Evolutionary conservation across 2,113 vertebrate genomes (phyloP), one percentile per base, ranked within the genome.

Genomic region (Cettia cetti): DNA sequence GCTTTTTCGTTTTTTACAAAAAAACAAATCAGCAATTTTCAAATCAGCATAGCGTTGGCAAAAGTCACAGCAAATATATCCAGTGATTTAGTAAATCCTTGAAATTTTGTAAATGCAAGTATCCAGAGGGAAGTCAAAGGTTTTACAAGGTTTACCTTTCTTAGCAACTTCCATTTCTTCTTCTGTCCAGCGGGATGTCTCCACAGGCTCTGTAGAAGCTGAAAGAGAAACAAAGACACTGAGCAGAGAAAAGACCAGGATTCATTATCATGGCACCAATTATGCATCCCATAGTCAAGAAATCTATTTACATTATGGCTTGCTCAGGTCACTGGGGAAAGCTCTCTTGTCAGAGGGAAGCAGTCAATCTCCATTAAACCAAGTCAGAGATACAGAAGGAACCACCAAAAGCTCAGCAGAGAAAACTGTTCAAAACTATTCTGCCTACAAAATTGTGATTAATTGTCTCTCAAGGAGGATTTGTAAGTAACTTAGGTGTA

Each of bases 81-180:
- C 56, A 88, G 76, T 47, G 78, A 68, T 80, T 57, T 68, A 86
- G 23, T 61, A 76, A 78, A 53, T 30, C 39, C 49, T 13, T 24
- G 12, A 60, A 11, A 82, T 47, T 60, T 59, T 64, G 15, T 33
- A 56, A 89, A 89, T 45, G 23, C 5, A 70, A 26, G 18, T 44
- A 77, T 81, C 40, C 80, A 91, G 45, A 92, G 94, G 30, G 14
- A 70, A 95, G 30, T 42, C 9, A 68, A 83, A 91, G 90, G 42
- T 19, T 84, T 45, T 9, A 47, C 26, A 60, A 82, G 93, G 39
- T 47, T 96, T 98, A 99, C 99, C 99, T 99, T 99, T 99, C 98
- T 99, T 99, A 97, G 99, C 99, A 66, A 99, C 98, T 98, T 99
- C 99, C 99, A 99, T 99, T 98, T 99, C 99, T 98, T 99, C 99